Evolutionary conservation across 2,888 invertebrate genomes (phyloP), one percentile per base, ranked within the genome.

Genomic region (Orchesella flavescens): DNA sequence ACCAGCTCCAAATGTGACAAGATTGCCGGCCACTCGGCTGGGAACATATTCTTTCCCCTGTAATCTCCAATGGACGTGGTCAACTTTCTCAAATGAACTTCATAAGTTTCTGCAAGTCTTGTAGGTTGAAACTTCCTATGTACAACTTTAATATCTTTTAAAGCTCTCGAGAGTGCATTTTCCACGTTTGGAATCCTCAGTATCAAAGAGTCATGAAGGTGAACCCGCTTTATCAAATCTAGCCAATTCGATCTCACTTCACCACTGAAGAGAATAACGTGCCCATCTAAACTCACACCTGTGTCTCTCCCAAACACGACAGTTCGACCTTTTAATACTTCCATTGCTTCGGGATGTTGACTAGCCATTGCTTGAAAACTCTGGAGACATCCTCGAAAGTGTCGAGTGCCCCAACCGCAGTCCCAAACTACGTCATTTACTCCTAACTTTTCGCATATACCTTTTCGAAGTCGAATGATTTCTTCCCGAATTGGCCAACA

Each of bases 181-280:
- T 97, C 96, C 90, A 96, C 96, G 73, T 93, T 93, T 3, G 97
- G 97, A 89, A 97, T 94, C 89, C 93, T 92, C 77, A 92, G 90
- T 65, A 96, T 91, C 53, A 94, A 93, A 77, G 92, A 91, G 89
- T 96, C 96, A 89, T 95, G 89, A 43, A 88, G 88, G 3, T 88
- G 84, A 72, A 96, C 93, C 91, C 95, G 95, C 91, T 94, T 95
- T 80, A 97, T 93, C 91, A 96, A 95, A 91, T 96, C 96, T 82
- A 97, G 91, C 98, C 98, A 98, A 91, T 96, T 96, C 89, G 95
- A 94, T 83, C 97, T 92, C 53, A 98, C 97, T 92, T 98, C 97
- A 53, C 96, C 97, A 87, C 96, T 97, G 89, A 95, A 97, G 0
- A 98, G 92, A 92, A 95, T 95, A 10, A 98, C 94, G 89, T 96